Conservation (phyloP, 2,797 vertebrate genomes). For the Alectoris magna region DNA sequence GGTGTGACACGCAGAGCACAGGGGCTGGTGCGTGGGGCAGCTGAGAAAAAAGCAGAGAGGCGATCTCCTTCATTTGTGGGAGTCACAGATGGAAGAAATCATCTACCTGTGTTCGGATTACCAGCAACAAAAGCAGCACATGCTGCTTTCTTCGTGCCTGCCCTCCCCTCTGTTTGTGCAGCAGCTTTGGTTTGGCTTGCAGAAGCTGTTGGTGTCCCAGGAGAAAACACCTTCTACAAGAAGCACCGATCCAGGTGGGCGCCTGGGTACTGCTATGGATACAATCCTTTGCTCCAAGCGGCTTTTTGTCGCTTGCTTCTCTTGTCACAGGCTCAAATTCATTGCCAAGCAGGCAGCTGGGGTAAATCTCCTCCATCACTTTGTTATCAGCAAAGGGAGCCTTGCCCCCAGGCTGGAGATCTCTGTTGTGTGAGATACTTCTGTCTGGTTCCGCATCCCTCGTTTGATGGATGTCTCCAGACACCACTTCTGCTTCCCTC, state of each 20-base stretch:
- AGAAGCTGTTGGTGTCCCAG: neutral
- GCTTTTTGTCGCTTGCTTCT: neutral
- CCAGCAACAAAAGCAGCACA: neutral
- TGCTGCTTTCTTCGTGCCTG: neutral
- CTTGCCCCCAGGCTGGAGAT: neutral
- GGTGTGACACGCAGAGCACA: neutral
- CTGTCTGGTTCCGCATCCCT: neutral
- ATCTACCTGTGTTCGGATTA: neutral
- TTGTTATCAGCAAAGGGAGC: neutral
- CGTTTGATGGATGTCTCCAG: neutral
- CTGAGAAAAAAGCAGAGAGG: neutral
- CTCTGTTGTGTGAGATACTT: neutral
- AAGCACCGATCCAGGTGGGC: rapidly evolving
- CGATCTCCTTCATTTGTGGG: neutral
- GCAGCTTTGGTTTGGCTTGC: neutral
- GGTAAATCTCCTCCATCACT: neutral
- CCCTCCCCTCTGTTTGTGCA: neutral
- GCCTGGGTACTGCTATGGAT: rapidly evolving
- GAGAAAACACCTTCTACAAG: neutral
- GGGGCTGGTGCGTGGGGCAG: neutral
- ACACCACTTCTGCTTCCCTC: neutral
- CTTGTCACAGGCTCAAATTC: neutral
- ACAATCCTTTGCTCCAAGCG: neutral
- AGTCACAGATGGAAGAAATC: neutral
- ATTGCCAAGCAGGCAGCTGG: neutral